A percentile compares a stretch with the other conserved stretches of the same genome.
These are phyloP conservation scores for Syngnathus scovelli DNA, from an alignment of 2,113 vertebrate genomes.

Conservation along the genomic window DNA sequence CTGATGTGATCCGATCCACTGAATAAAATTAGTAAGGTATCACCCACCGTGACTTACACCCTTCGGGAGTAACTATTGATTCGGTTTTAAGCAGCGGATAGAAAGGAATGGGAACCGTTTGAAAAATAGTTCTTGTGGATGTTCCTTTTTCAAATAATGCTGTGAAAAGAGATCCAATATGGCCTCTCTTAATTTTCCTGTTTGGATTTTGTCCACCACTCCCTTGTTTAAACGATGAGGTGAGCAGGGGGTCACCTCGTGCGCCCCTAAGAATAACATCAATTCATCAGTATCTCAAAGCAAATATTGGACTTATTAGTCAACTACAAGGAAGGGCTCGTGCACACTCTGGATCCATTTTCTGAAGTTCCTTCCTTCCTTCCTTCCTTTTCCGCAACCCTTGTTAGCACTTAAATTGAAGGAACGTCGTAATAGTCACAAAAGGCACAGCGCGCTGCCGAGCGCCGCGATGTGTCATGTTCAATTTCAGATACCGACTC, in stretches of 20 bases:
- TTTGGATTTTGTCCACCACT: slow-evolving; percentile 37
- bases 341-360: slow-evolving; percentile 31
- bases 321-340: slow-evolving; percentile 19
- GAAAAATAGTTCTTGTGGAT: background rate
- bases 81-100: slow-evolving; percentile 21
- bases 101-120: background rate
- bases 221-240: slow-evolving; percentile 43
- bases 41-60: slow-evolving; percentile 38
- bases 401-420: slow-evolving; percentile 14
- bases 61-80: slow-evolving; percentile 34
- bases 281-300: slow-evolving; percentile 47
- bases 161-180: slow-evolving; percentile 15
- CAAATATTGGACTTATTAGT: slow-evolving; percentile 61
- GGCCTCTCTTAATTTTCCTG: slow-evolving; percentile 37
- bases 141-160: background rate
- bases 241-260: slow-evolving; percentile 27
- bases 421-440: slow-evolving; percentile 6
- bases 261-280: slow-evolving; percentile 35
- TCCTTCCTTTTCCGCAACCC: slow-evolving; percentile 15
- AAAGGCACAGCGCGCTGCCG: slow-evolving; percentile 19
- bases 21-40: slow-evolving; percentile 44
- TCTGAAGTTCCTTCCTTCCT: background rate
- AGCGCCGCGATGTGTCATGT: slow-evolving; percentile 31
- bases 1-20: slow-evolving; percentile 28
- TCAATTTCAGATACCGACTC: slow-evolving; percentile 27